Evolutionary conservation across 2,797 vertebrate genomes (phyloP).

Genomic region (Oreonectes daqikongensis): DNA sequence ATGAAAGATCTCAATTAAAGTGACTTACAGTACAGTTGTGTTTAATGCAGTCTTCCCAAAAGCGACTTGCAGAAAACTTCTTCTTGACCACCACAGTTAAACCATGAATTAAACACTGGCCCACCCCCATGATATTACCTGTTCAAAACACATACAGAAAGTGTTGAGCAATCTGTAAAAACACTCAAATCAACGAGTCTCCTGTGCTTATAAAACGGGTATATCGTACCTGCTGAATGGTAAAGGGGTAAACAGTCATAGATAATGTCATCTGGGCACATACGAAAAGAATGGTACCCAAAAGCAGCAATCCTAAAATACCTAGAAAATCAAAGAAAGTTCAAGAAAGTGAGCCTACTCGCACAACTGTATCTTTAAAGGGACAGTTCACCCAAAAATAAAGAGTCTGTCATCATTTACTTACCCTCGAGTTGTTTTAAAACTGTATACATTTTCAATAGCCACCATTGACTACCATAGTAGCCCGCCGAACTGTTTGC

Average conservation of each 20-base stretch:
- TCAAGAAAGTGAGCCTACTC: not conserved
- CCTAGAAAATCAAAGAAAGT: constrained; percentile 66
- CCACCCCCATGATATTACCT: constrained; percentile 90
- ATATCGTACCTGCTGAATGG: constrained; percentile 85
- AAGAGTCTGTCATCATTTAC: no score
- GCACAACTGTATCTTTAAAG: no score
- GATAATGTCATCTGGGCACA: constrained; percentile 79
- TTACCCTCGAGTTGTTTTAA: no score
- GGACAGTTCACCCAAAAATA: no score
- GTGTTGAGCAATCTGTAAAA: not conserved
- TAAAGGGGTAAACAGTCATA: constrained; percentile 93
- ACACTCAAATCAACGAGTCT: not conserved
- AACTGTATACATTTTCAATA: no score
- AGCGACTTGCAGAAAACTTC: constrained; percentile 89
- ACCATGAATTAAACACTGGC: constrained; percentile 88
- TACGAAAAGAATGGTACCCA: constrained; percentile 84
- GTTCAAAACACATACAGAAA: constrained; percentile 10
- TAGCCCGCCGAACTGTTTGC: no score
- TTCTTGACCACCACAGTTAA: constrained; percentile 84
- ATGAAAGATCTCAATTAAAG: not conserved
- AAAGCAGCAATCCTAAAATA: constrained; percentile 92
- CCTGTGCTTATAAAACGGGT: no score
- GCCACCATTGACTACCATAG: no score
- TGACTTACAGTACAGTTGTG: constrained; percentile 87
- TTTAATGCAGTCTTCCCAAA: constrained; percentile 89